phyloP scores from a whole-genome alignment of 1,140 invertebrate species.

The Paraescarpia echinospica region DNA sequence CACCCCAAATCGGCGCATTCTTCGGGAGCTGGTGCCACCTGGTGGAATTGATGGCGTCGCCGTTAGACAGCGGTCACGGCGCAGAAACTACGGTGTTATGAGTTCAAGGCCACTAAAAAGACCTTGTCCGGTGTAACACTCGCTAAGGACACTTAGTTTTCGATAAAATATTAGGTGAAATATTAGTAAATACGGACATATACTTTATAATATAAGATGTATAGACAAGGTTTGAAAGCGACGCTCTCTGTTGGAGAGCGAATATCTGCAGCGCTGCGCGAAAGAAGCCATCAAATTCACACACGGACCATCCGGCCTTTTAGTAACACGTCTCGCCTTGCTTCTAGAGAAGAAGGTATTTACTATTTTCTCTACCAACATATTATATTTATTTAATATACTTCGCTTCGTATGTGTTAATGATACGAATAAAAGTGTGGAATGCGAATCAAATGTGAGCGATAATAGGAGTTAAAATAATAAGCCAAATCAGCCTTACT shows the following conservation, averaged over 20 bases:
- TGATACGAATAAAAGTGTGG: not conserved
- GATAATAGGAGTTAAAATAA: not conserved
- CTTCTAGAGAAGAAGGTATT: not conserved
- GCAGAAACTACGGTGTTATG: not conserved
- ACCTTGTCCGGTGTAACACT: not conserved
- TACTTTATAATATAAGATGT: not conserved
- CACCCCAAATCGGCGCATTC: no score
- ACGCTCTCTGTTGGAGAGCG: not conserved
- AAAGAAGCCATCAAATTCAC: not conserved
- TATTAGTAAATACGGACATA: not conserved
- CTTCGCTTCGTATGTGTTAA: not conserved
- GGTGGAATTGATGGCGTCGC: not conserved
- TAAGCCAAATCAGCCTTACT: no score
- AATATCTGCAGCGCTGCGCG: not conserved
- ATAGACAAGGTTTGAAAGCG: not conserved
- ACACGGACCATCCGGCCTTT: not conserved
- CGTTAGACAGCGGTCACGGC: not conserved
- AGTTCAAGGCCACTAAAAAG: not conserved
- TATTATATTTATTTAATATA: not conserved
- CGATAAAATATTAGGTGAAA: not conserved
- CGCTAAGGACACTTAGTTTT: slow-evolving; percentile 5
- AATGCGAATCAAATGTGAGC: not conserved
- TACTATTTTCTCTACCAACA: not conserved
- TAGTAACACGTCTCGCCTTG: not conserved
- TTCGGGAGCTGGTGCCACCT: not conserved